Evolutionary conservation across 2,797 vertebrate species (phyloP).

Genomic region (Rhynchonycteris naso): DNA sequence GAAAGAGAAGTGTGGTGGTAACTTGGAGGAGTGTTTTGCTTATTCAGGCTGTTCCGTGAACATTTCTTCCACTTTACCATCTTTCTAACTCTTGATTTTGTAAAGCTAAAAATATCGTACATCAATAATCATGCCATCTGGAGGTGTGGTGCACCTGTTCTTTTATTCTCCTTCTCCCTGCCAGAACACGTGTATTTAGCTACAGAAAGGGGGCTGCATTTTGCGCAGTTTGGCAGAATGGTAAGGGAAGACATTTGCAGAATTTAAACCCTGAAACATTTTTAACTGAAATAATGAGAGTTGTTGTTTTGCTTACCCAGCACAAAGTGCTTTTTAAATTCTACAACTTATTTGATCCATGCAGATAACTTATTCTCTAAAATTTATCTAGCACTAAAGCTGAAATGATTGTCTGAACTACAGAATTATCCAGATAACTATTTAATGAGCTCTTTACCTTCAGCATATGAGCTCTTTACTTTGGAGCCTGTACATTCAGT

Average conservation of each 20-base stretch:
- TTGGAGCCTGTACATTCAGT: background rate
- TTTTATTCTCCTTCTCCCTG: too few species aligned
- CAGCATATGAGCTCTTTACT: background rate
- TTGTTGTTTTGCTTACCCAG: conserved; percentile 34
- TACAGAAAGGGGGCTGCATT: background rate
- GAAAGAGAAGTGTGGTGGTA: background rate
- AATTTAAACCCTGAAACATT: background rate
- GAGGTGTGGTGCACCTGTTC: background rate
- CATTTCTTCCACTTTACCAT: background rate
- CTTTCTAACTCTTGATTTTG: conserved; percentile 32
- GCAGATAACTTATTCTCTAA: conserved; percentile 15
- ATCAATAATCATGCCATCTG: background rate
- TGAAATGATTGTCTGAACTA: conserved; percentile 32
- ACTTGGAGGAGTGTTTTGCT: background rate
- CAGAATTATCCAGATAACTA: conserved; percentile 13
- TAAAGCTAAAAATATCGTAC: conserved; percentile 54
- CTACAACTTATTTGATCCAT: conserved; percentile 14
- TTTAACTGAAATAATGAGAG: conserved; percentile 45
- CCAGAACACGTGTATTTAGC: background rate
- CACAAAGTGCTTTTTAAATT: conserved; percentile 26
- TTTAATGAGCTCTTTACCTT: conserved; percentile 6
- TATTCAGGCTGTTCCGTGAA: background rate
- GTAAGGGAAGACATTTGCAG: background rate
- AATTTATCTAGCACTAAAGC: conserved; percentile 4
- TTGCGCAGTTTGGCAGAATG: background rate